Base-by-base conservation (phyloP, 2,113 vertebrate species). In the Gavia stellata region DNA sequence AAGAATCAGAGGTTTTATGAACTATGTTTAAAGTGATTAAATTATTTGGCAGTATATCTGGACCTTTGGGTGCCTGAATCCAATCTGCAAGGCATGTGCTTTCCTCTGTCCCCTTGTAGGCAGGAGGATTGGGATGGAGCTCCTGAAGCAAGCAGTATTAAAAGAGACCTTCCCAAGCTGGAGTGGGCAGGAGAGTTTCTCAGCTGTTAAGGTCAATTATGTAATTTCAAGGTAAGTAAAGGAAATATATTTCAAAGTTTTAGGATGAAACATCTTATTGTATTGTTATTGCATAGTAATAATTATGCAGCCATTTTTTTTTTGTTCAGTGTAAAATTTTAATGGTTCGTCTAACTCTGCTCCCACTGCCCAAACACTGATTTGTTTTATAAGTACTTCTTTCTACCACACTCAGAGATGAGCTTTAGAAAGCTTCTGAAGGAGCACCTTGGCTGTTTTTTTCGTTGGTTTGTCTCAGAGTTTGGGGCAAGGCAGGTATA, bases 221-320 rank as follows among this genome's bases (percentile, higher is more conserved):
- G 67, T 71, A 3, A 70, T 97, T 94, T 97, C 93, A 74, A 81
- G 44, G 88, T 96, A 94, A 94, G 67, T 83, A 75, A 84, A 87
- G 73, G 29, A 90, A 90, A 61, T 45, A 40, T 2, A 62, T 86
- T 61, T 88, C n/a, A n/a, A 86, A 45, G 7, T 52, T 74, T 52
- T 53, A 72, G 56, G 59, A 83, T 88, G 36, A 94, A 81, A 52
- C 34, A 72, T 4, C 9, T 71, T 79, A 25, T 31, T 52, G 7
- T 79, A 25, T n/a, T 56, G 8, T 90, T 85, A 45, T 21, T 10
- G 8, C 5, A 25, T 13, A 68, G 26, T 44, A 79, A 50, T 93
- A 63, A 87, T 63, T 71, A 85, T 3, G 1, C 31, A 79, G 23
- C 25, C 67, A 14, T 33, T 68, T 38, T 33, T 72, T 38, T 7